Evolutionary conservation across 1,140 invertebrate species (phyloP), one percentile per base, ranked within the genome.

Genomic region (Contarinia nasturtii): DNA sequence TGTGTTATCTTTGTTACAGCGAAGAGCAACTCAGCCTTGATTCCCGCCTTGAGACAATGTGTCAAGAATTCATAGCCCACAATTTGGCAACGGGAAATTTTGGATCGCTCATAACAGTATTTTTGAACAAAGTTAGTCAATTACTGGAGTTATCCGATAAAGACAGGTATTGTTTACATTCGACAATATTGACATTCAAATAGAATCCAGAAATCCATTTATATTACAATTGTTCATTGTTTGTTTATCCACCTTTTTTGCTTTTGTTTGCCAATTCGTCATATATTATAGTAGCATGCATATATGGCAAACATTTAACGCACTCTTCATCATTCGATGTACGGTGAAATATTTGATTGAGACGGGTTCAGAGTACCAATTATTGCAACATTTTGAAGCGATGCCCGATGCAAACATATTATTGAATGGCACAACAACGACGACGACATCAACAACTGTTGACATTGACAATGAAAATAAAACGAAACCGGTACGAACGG

Each of bases 281-380:
- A n/a, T n/a, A n/a, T n/a, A n/a, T n/a, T n/a, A n/a, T 65, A 94
- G 88, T 63, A 84, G 83, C 53, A 79, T 93, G 65, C 82, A 91
- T 54, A 80, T 85, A 42, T 97, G 91, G 89, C 92, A 96, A 65
- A 82, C 88, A 0, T 89, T 86, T 60, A 97, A 97, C 69, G 85
- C 86, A 0, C 64, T 98, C 27, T 93, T 95, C 57, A 82, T 94
- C 17, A 77, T 96, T 48, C 74, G 92, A 47, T 83, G 79, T 54
- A 74, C 93, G 47, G 75, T 82, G 47, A 96, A 94, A 64, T 94
- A 88, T 64, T 73, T 95, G 38, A 80, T 92, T 11, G 82, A 86
- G 62, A 79, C 75, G 45, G 70, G 81, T 2, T 76, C 76, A 0
- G 84, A 87, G 60, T 77, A 80, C 51, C 76, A 82, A 51, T 67